phyloP scores from a whole-genome alignment of 2,888 invertebrate species.

The Morpho deidamia region DNA sequence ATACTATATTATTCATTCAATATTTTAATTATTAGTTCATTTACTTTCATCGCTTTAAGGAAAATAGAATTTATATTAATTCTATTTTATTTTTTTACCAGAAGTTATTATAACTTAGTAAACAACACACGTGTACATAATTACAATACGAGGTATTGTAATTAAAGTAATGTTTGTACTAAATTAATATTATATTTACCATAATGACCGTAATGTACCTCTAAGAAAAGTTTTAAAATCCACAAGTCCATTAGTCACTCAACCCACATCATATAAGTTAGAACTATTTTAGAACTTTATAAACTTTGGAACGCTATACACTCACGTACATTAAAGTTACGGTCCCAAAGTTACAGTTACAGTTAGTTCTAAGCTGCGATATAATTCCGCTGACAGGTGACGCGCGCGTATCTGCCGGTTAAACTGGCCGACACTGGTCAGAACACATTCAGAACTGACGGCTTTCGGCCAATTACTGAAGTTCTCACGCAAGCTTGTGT shows the following conservation, averaged over 20 bases:
- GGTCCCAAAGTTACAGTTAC: conserved; percentile 5
- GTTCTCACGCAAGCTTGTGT: conserved; percentile 51
- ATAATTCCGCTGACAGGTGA: conserved; percentile 32
- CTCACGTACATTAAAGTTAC: conserved; percentile 20
- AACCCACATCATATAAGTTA: conserved; percentile 18
- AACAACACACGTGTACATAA: too few species aligned
- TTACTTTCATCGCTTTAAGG: too few species aligned
- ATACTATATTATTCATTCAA: too few species aligned
- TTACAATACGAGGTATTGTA: too few species aligned
- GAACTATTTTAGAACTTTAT: conserved; percentile 11
- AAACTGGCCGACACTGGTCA: conserved; percentile 28
- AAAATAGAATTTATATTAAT: too few species aligned
- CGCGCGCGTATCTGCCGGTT: conserved; percentile 34
- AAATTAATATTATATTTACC: not conserved
- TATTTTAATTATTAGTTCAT: too few species aligned
- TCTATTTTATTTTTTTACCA: too few species aligned
- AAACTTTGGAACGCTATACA: conserved; percentile 19
- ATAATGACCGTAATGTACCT: not conserved
- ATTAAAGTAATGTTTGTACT: too few species aligned
- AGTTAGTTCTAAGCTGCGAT: conserved; percentile 30
- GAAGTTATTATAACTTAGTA: too few species aligned
- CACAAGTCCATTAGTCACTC: conserved; percentile 22
- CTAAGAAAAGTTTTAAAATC: conserved; percentile 20
- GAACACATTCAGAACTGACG: conserved; percentile 39
- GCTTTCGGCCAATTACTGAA: conserved; percentile 68